phyloP scores from a whole-genome alignment of 2,113 vertebrate genomes.

The Hemichromis elongatus region DNA sequence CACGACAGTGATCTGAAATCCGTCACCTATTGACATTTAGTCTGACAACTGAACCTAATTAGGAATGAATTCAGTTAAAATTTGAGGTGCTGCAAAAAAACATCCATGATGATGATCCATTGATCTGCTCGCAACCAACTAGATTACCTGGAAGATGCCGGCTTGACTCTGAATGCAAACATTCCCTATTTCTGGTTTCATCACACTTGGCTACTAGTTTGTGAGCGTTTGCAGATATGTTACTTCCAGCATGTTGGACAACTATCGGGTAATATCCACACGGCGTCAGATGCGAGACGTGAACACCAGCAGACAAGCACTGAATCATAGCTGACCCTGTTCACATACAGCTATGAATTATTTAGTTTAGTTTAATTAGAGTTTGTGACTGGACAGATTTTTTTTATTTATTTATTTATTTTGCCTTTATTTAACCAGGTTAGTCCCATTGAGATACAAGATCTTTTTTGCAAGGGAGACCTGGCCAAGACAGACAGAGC shows the following conservation, averaged over 20 bases:
- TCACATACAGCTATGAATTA: not conserved
- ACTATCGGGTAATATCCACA: not conserved
- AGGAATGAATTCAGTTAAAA: not conserved
- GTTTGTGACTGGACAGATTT: not conserved
- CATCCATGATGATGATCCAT: not conserved
- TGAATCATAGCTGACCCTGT: not conserved
- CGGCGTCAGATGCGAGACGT: rapidly evolving
- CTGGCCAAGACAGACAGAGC: too few relatives aligned
- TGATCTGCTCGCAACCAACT: not conserved
- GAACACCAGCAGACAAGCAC: not conserved
- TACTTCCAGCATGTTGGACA: not conserved
- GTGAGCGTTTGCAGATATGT: not conserved
- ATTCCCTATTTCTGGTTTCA: not conserved
- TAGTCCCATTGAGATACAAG: too few relatives aligned
- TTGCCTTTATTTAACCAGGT: too few relatives aligned
- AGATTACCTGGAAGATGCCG: not conserved
- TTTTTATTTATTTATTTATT: too few relatives aligned
- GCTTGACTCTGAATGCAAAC: not conserved
- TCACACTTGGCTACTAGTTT: not conserved
- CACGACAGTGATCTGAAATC: not conserved
- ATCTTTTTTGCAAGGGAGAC: too few relatives aligned
- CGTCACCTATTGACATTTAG: not conserved
- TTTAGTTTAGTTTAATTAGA: not conserved
- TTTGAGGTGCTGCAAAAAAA: not conserved
- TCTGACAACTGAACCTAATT: not conserved